Percentiles rank a stretch among this genome's conserved stretches.
These are phyloP conservation scores for Hippocampus comes DNA, from an alignment of 2,113 vertebrate genomes.

Conservation along the genomic window DNA sequence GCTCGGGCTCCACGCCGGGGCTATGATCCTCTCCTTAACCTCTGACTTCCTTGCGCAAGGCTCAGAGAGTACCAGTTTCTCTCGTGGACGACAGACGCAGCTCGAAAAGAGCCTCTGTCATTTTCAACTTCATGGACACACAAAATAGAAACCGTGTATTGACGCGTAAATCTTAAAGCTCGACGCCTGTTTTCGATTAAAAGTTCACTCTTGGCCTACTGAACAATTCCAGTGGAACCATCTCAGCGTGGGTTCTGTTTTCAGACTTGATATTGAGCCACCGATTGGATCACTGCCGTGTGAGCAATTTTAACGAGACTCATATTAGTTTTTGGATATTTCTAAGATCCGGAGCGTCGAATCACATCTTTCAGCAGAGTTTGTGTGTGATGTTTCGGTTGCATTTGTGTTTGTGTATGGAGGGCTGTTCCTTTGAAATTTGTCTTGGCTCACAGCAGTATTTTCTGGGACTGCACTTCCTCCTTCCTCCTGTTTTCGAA, in stretches of 20 bases:
- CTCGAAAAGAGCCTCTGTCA: not conserved
- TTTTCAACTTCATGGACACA: not conserved
- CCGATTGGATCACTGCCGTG: conserved; percentile 14
- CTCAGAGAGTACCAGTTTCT: not conserved
- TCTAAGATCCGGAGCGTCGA: not conserved
- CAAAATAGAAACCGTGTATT: not conserved
- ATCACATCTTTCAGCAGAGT: conserved; percentile 26
- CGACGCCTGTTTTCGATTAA: conserved; percentile 46
- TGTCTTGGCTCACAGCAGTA: conserved; percentile 40
- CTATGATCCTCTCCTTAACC: conserved; percentile 7
- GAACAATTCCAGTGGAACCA: conserved; percentile 29
- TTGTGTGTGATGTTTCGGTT: not conserved
- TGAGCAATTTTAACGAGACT: conserved; percentile 24
- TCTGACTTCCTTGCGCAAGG: conserved; percentile 12
- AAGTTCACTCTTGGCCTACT: conserved; percentile 16
- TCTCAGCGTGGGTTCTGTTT: conserved; percentile 7
- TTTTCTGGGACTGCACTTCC: conserved; percentile 37
- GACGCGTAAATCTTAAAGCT: not conserved
- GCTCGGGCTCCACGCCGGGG: not conserved
- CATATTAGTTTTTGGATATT: not conserved
- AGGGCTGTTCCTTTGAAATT: conserved; percentile 27
- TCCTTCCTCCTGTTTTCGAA: conserved; percentile 9
- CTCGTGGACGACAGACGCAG: not conserved
- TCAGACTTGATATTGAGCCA: not conserved
- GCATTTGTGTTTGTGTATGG: conserved; percentile 9